Evolutionary conservation across 2,888 invertebrate species (phyloP).

Genomic region (Oxytorus armatus): DNA sequence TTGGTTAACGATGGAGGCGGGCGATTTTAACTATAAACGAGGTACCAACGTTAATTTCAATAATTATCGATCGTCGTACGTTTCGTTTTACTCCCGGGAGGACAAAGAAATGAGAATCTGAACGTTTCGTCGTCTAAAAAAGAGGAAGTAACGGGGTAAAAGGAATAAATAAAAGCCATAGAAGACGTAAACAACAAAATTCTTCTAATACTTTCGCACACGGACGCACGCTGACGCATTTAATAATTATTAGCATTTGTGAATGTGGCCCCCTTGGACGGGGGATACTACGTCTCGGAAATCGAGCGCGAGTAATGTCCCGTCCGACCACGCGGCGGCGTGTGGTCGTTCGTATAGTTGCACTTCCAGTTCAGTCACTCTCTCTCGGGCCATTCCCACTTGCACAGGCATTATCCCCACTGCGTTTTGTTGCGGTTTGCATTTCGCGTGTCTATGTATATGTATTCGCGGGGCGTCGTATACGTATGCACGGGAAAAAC

Average conservation of each 20-base stretch:
- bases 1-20: not conserved
- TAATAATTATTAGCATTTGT: conserved; percentile 3
- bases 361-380: conserved; percentile 68
- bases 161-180: not conserved
- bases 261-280: no score
- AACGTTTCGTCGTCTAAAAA: no score
- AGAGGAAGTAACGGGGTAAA: not conserved
- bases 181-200: conserved; percentile 11
- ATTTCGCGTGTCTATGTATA: not conserved
- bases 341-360: conserved; percentile 59
- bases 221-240: not conserved
- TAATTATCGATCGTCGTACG: not conserved
- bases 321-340: conserved; percentile 54
- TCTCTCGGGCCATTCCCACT: conserved; percentile 67
- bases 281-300: conserved; percentile 63
- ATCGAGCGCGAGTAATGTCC: conserved; percentile 52
- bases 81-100: not conserved
- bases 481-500: conserved; percentile 17
- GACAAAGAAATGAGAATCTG: no score
- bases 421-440: conserved; percentile 6
- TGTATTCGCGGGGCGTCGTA: not conserved
- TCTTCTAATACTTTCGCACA: not conserved
- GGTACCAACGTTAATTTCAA: not conserved
- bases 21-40: not conserved
- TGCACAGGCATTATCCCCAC: conserved; percentile 47